Base-by-base conservation (phyloP, 2,113 vertebrate species). In the Paratilapia polleni region DNA sequence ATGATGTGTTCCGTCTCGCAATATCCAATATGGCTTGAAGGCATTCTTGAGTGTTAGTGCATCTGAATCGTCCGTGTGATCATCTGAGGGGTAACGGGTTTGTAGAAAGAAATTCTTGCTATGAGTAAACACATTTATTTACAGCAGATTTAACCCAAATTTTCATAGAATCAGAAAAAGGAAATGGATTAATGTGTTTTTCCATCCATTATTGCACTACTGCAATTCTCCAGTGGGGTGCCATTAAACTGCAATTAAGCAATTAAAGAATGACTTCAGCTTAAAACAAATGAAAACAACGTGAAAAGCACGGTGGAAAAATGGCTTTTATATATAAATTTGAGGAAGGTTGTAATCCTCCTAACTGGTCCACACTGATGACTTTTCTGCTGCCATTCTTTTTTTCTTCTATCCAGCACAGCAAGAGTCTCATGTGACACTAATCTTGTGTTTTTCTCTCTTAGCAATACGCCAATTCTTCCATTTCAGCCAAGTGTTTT, bases 221-320 rank as follows among this genome's bases (percentile, higher is more conserved):
- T 36, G 75, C 54, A 54, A 17, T 52, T 79, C 82, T 74, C 41
- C 34, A 28, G 22, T 31, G 20, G 49, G 77, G 26, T 57, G 83
- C 36, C 68, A 62, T 28, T 85, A 85, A 80, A 80, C 26, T 20
- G 36, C 66, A 81, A 81, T 86, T 77, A 66, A 81, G 83, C 49
- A 66, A 70, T 82, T 82, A 59, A 82, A 84, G 38, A 68, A 4
- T 28, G 57, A 36, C 57, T 61, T 52, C 13, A 75, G 78, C 56
- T 74, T 8, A 61, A 79, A 62, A 62, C 14, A 15, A 75, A 76
- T 49, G 38, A 64, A 76, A 77, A 74, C 15, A 19, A 36, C 61
- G 47, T 79, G 49, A 22, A 81, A 80, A 66, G 26, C 2, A 13
- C 43, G 54, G 62, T 34, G 34, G 20, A n/a, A 28, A 59, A n/a